Evolutionary conservation across 2,113 vertebrate species (phyloP).

Genomic region (Hippocampus abdominalis): DNA sequence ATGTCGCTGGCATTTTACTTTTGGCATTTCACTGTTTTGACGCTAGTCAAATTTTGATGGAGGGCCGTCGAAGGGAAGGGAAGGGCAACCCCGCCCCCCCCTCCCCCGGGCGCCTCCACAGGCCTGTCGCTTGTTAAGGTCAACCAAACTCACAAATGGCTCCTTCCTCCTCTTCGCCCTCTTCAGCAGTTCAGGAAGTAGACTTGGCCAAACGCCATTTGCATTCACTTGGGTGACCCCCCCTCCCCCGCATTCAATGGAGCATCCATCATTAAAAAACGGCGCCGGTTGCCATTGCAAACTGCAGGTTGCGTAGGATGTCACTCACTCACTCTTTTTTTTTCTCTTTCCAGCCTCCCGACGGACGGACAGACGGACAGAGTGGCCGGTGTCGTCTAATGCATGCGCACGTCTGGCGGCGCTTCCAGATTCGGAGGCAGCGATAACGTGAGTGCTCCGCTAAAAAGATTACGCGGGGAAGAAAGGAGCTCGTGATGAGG

Average conservation of each 20-base stretch:
- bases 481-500: slow-evolving; percentile 57
- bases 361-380: slow-evolving; percentile 30
- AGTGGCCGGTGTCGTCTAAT: slow-evolving; percentile 55
- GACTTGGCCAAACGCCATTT: too few relatives aligned
- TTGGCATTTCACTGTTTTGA: slow-evolving; percentile 21
- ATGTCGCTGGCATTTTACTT: slow-evolving; percentile 44
- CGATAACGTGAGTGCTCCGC: slow-evolving; percentile 49
- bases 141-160: slow-evolving; percentile 54
- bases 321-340: neutral
- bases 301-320: slow-evolving; percentile 1
- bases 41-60: neutral
- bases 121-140: slow-evolving; percentile 50
- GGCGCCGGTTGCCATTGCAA: neutral
- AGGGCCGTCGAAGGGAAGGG: neutral
- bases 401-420: slow-evolving; percentile 58
- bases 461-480: slow-evolving; percentile 56
- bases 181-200: neutral
- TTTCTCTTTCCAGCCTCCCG: slow-evolving; percentile 5
- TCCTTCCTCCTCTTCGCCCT: slow-evolving; percentile 16
- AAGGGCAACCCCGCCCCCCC: too few relatives aligned
- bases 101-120: neutral
- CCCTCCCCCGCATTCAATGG: too few relatives aligned
- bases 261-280: too few relatives aligned
- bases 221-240: too few relatives aligned
- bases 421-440: slow-evolving; percentile 42